These are phyloP conservation scores for Plecturocebus donacophilus DNA, from an alignment of 2,113 vertebrate species.

Conservation along the genomic window DNA sequence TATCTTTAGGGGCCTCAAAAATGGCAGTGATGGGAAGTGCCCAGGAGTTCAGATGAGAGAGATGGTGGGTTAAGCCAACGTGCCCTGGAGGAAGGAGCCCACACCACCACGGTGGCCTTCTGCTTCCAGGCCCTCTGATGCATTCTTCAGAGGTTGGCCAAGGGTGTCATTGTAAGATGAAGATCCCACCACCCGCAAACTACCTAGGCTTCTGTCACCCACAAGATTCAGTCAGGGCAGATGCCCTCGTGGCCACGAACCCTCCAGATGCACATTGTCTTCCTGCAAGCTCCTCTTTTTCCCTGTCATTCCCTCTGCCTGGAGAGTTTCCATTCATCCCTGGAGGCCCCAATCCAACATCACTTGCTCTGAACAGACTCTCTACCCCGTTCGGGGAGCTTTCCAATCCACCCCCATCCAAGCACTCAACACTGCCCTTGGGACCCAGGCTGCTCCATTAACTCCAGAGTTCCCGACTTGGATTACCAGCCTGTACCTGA, in stretches of 20 bases:
- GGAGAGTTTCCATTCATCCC: not conserved
- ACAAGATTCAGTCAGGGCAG: not conserved
- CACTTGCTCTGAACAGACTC: not conserved
- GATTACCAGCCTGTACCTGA: not conserved
- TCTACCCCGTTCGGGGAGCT: not conserved
- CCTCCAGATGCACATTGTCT: not conserved
- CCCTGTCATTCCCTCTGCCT: not conserved
- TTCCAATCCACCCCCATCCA: not conserved
- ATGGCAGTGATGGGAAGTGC: not conserved
- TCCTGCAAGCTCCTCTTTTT: not conserved
- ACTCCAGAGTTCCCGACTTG: not conserved
- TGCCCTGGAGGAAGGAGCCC: not conserved
- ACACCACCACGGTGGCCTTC: fast-evolving
- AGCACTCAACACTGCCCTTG: too few species aligned
- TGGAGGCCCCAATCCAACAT: not conserved
- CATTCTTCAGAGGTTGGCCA: not conserved
- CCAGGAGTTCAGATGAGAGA: not conserved
- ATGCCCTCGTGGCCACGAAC: not conserved
- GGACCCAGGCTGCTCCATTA: not conserved
- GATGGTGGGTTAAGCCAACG: not conserved
- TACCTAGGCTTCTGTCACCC: not conserved
- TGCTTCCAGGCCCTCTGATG: not conserved
- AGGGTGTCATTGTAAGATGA: not conserved
- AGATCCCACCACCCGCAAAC: not conserved
- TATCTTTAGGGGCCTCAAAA: not conserved